Percentiles rank a stretch among this genome's conserved stretches.
Evolutionary conservation across 1,140 invertebrate genomes (phyloP).

Genomic region (Rhopalosiphum padi): DNA sequence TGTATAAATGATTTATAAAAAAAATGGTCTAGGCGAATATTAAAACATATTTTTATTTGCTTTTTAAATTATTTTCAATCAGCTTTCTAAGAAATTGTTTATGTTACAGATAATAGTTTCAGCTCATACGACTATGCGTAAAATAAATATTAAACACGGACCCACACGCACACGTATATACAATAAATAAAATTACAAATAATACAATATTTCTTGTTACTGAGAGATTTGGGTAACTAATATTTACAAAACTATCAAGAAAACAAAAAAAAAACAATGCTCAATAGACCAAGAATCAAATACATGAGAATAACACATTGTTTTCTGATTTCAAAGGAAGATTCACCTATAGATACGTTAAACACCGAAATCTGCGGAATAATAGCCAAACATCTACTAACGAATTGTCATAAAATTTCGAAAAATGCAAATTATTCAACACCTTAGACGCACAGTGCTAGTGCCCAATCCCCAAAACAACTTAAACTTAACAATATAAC

Average conservation of each 20-base stretch:
- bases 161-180: neutral
- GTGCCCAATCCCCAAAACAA: no score
- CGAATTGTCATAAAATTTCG: no score
- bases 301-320: no score
- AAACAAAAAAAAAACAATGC: no score
- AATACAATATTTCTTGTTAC: neutral
- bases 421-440: no score
- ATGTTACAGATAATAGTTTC: conserved; percentile 1
- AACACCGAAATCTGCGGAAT: no score
- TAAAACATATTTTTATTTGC: neutral
- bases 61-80: neutral
- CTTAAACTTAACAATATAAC: neutral
- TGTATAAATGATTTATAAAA: neutral
- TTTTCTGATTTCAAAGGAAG: no score
- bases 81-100: neutral
- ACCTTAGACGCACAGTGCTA: no score
- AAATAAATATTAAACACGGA: neutral
- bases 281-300: no score
- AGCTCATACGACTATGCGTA: neutral
- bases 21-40: neutral
- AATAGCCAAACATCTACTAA: no score
- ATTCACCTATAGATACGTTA: no score
- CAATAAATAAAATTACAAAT: neutral
- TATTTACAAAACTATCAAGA: neutral
- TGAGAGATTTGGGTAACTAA: neutral